A percentile compares a stretch with the other conserved stretches of the same genome.
These are phyloP conservation scores for Hippocampus comes DNA, from an alignment of 2,113 vertebrate genomes.

Conservation along the genomic window DNA sequence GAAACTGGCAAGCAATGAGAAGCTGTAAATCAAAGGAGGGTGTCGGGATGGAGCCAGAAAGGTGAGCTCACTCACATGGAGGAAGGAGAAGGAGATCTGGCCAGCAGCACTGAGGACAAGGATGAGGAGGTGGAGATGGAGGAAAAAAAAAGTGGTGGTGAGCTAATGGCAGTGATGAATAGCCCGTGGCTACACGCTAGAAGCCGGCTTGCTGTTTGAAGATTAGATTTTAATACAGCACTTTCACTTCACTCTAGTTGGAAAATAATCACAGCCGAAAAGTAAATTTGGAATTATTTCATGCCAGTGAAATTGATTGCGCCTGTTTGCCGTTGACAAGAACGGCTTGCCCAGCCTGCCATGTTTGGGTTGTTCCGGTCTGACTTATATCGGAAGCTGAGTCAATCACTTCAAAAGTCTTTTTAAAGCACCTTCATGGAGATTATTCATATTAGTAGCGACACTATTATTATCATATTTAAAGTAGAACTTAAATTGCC, in stretches of 20 bases:
- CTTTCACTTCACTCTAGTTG: constrained; percentile 61
- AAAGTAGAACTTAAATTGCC: too few species aligned
- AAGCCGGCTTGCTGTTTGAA: constrained; percentile 74
- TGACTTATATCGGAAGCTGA: constrained; percentile 20
- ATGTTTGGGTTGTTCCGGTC: constrained; percentile 38
- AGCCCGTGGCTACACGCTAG: constrained; percentile 70
- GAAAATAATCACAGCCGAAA: constrained; percentile 66
- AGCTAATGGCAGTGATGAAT: constrained; percentile 78
- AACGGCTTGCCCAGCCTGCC: constrained; percentile 17
- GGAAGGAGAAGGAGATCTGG: constrained; percentile 34
- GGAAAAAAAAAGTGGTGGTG: constrained; percentile 62
- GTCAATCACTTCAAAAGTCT: constrained; percentile 24
- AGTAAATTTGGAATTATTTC: constrained; percentile 72
- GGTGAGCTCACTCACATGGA: constrained; percentile 12
- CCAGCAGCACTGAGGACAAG: constrained; percentile 52
- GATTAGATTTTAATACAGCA: constrained; percentile 78
- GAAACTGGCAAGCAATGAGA: constrained; percentile 44
- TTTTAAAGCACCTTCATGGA: constrained; percentile 21
- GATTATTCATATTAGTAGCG: neutral
- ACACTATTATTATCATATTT: neutral
- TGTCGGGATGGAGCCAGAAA: constrained; percentile 52
- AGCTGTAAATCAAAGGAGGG: constrained; percentile 63
- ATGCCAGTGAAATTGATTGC: constrained; percentile 62
- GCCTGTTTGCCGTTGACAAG: constrained; percentile 65
- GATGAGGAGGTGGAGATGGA: constrained; percentile 21